These are phyloP conservation scores for Lophotis ruficrista DNA, from an alignment of 2,113 vertebrate species.

Conservation along the genomic window DNA sequence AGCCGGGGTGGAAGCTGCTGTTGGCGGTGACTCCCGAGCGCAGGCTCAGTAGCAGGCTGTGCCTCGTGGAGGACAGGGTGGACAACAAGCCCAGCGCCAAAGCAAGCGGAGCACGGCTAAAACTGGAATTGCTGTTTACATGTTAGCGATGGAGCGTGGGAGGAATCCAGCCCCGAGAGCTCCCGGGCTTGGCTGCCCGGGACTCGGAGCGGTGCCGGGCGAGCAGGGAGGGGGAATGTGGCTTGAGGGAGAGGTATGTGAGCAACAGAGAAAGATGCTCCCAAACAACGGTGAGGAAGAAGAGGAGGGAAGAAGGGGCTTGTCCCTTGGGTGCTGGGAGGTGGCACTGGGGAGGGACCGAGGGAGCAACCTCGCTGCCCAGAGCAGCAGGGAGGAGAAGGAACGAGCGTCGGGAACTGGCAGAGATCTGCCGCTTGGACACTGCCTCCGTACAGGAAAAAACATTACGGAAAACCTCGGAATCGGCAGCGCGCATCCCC, in stretches of 20 bases:
- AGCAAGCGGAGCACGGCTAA: not conserved
- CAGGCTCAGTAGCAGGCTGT: not conserved
- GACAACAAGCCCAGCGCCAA: not conserved
- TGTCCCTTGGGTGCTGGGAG: not conserved
- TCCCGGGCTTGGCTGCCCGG: not conserved
- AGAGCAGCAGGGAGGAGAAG: not conserved
- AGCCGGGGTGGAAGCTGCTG: not conserved
- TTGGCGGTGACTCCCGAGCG: not conserved
- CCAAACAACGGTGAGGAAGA: not conserved
- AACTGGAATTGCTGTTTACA: not conserved
- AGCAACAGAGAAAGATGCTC: not conserved
- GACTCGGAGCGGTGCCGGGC: accelerated
- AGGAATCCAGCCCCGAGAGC: not conserved
- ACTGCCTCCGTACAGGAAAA: not conserved
- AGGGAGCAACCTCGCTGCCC: not conserved
- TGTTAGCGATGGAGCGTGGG: not conserved
- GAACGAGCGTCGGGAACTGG: not conserved
- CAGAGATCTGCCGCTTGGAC: constrained; percentile 4
- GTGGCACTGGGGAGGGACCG: not conserved
- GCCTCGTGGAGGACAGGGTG: not conserved
- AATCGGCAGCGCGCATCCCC: not conserved
- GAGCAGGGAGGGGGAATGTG: not conserved
- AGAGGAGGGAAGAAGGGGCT: not conserved
- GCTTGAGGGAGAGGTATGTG: not conserved
- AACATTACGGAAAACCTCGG: constrained; percentile 1